These are phyloP conservation scores for Scaptomyza pallida DNA, from an alignment of 1,140 invertebrate genomes.

Conservation along the genomic window DNA sequence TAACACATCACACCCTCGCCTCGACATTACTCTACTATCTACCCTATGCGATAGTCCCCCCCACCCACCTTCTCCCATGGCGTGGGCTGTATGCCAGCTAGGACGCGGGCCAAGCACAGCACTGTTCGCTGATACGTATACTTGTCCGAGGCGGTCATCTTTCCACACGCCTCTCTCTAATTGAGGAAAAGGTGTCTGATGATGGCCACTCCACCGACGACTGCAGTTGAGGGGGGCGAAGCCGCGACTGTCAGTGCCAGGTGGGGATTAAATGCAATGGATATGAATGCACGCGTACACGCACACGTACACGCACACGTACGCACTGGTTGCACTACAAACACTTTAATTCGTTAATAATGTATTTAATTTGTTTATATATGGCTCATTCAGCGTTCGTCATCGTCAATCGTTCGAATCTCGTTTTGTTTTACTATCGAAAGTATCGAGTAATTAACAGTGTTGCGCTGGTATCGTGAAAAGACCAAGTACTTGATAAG, in stretches of 20 bases:
- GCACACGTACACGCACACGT: background rate
- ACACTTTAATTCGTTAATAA: conserved; percentile 22
- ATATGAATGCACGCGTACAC: background rate
- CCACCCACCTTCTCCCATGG: conserved; percentile 93
- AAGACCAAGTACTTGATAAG: conserved; percentile 5
- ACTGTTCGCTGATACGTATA: conserved; percentile 94
- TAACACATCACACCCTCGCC: background rate
- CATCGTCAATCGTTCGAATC: conserved; percentile 47
- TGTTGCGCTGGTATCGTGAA: background rate
- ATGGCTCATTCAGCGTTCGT: conserved; percentile 40
- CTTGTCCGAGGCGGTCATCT: conserved; percentile 78
- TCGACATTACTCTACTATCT: too few relatives aligned
- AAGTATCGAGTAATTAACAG: conserved; percentile 34
- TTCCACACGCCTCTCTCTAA: conserved; percentile 22
- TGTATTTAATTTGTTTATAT: conserved; percentile 37
- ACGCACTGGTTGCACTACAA: conserved; percentile 2
- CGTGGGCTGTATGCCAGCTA: conserved; percentile 92
- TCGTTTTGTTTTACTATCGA: conserved; percentile 49
- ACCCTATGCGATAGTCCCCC: too few relatives aligned
- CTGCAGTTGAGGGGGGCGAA: conserved; percentile 10
- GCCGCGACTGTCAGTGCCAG: conserved; percentile 3
- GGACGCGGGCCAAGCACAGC: conserved; percentile 93
- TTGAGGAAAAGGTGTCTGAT: conserved; percentile 6
- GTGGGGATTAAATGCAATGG: background rate
- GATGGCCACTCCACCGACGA: background rate